Base-by-base conservation (phyloP, 2,113 vertebrate genomes). In the Gopherus evgoodei region DNA sequence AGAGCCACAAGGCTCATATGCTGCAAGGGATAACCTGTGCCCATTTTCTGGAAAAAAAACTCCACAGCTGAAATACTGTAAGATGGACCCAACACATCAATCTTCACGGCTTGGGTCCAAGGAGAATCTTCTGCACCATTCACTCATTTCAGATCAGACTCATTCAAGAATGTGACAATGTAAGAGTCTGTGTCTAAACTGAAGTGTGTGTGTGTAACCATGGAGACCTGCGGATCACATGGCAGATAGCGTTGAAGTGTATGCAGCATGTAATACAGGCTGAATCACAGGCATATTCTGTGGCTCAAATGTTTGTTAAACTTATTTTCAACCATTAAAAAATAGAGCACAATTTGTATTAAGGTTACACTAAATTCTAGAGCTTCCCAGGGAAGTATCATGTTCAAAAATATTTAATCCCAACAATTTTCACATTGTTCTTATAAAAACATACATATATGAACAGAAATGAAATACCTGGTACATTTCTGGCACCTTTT, bases 401-500 rank as follows among this genome's bases (percentile, higher is more conserved):
- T 95, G 92, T 97, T 97, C 96, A 97, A 97, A 98, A 98, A 97
- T 97, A 97, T 96, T 98, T 95, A 97, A 98, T 97, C 95, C 97
- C 95, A 92, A 93, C 86, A 96, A 96, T 97, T 97, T 97, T 95
- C 82, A 96, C 97, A 95, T 96, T 86, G 96, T 95, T 94, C 96
- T 97, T 98, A 97, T 97, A 97, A 98, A 98, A 98, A 98, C 97
- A 97, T 97, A 97, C 96, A 84, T 35, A n/a, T 82, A 96, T 57
- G 97, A 97, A 96, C 91, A 53, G 96, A 90, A 95, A 97, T 91
- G 96, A 98, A 97, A 97, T 90, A 94, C 88, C 89, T 88, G 69
- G 91, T 93, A 88, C 95, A 90, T 95, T 97, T 97, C 97, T 95
- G 96, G 98, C 96, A 95, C 85, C 1, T 75, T 81, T 90, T 84